Base-by-base conservation (phyloP, 1,140 invertebrate genomes). In the Thaumatotibia leucotreta region DNA sequence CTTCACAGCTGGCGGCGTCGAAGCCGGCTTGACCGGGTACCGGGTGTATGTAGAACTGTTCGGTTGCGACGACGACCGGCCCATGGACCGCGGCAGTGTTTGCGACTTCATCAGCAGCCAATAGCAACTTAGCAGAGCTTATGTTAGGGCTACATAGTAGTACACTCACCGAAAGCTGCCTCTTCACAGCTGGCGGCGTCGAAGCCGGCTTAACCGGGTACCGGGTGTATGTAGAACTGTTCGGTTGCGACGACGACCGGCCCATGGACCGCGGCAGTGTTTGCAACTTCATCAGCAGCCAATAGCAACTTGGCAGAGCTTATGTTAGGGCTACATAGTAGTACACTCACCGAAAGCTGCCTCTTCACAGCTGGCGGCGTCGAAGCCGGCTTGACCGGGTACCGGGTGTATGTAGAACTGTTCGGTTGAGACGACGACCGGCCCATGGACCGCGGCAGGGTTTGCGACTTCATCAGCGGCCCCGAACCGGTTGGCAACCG, bases 361-460 rank as follows among this genome's bases (percentile, higher is more conserved):
- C 95, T 92, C 72, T 96, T 95, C 1, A 96, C 94, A 5, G 95
- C 95, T 0, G 96, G 96, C 3, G 96, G 96, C 4, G 96, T 97
- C 2, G 95, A 95, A 1, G 94, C 93, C 5, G 95, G 93, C 88
- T 96, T 96, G 54, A 93, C 91, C 17, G 95, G 93, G 65, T 92
- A 89, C 49, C 92, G 84, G 35, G 91, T 92, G 67, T 92, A 93
- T 23, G 83, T 69, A 4, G 83, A 81, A 39, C 90, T 92, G 61
- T 92, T 91, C 1, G 89, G 90, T 45, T 91, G 92, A 14, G 90
- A 92, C 1, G 92, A 91, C 11, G 94, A 94, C 2, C 96, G 94
- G 14, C 96, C 96, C 94, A 97, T 96, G 49, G 95, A 96, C 35
- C 96, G 90, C 0, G 96, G 96, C 54, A 97, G 86, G 8, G 96